These are phyloP conservation scores for Tamandua tetradactyla DNA, from an alignment of 2,797 vertebrate species.

Conservation along the genomic window DNA sequence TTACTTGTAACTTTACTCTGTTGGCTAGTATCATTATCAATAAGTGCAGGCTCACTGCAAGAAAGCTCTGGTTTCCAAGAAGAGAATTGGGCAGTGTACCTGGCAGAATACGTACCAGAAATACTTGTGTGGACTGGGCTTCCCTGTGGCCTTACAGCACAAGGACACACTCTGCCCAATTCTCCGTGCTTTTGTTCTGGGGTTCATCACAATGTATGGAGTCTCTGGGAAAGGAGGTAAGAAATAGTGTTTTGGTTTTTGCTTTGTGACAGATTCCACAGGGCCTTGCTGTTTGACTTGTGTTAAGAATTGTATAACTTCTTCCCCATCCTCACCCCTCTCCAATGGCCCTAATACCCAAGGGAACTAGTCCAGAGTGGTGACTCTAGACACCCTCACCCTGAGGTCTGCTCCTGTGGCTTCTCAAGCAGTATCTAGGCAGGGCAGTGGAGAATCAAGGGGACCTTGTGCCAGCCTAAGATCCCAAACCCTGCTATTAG, in stretches of 20 bases:
- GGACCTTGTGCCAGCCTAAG: background rate
- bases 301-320: background rate
- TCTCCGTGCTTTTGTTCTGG: conserved; percentile 90
- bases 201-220: conserved; percentile 91
- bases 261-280: background rate
- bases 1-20: background rate
- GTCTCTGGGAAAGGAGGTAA: conserved; percentile 87
- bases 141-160: conserved; percentile 93
- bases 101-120: conserved; percentile 89
- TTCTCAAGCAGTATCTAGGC: background rate
- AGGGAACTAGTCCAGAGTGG: background rate
- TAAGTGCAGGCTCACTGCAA: background rate
- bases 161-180: conserved; percentile 92
- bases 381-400: background rate
- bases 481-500: background rate
- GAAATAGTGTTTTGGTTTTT: background rate
- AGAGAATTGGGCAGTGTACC: background rate
- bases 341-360: background rate
- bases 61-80: background rate
- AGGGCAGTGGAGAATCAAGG: background rate
- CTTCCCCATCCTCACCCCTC: background rate
- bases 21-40: background rate
- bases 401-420: background rate
- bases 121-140: conserved; percentile 90
- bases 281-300: background rate